These are phyloP conservation scores for Candidula unifasciata DNA, from an alignment of 2,888 invertebrate genomes.

Conservation along the genomic window DNA sequence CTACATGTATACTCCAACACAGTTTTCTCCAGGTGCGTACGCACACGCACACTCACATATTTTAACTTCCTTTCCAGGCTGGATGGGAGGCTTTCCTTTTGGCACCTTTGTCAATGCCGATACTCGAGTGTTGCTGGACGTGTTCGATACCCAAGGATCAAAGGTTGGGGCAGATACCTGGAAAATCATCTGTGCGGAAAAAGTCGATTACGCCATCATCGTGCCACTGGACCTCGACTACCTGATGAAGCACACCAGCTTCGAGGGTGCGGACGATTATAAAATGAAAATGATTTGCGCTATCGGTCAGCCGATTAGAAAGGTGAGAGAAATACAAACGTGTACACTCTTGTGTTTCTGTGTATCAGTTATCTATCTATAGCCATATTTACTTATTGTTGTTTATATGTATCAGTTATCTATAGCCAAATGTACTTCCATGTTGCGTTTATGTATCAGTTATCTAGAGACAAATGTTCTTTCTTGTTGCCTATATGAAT, in stretches of 20 bases:
- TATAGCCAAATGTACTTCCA: too few relatives aligned
- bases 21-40: too few relatives aligned
- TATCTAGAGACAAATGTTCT: too few relatives aligned
- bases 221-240: slow-evolving; percentile 19
- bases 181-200: neutral
- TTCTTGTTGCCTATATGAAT: too few relatives aligned
- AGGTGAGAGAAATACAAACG: neutral
- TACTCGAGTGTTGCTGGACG: slow-evolving; percentile 18
- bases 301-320: slow-evolving; percentile 20
- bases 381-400: too few relatives aligned
- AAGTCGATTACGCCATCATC: neutral
- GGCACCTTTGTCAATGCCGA: neutral
- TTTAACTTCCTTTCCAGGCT: neutral
- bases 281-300: neutral
- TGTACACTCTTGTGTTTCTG: too few relatives aligned
- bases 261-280: neutral
- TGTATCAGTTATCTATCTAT: too few relatives aligned
- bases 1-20: too few relatives aligned
- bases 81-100: slow-evolving; percentile 11
- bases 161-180: neutral
- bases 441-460: too few relatives aligned
- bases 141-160: slow-evolving; percentile 6
- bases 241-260: neutral
- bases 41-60: too few relatives aligned
- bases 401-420: too few relatives aligned